Percentiles rank a stretch among this genome's conserved stretches.
Conservation (phyloP, 2,113 vertebrate genomes). For the Illadopsis cleaveri region DNA sequence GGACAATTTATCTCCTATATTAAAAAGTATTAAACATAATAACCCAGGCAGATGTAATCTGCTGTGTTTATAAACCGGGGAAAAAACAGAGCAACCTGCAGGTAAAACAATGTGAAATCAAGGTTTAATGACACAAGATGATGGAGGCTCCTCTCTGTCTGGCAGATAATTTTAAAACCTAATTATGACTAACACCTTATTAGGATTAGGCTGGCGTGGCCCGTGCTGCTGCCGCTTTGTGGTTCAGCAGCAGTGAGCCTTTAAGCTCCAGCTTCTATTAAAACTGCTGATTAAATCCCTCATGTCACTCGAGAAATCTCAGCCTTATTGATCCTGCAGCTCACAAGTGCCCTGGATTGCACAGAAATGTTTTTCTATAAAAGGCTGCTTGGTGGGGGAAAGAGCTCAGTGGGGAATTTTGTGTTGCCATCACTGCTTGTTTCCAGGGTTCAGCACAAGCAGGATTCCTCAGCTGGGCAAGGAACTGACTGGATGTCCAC, state of each 20-base stretch:
- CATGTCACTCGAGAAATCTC: background rate
- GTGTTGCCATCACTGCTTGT: background rate
- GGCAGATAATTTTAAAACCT: constrained; percentile 13
- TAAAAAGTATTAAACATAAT: background rate
- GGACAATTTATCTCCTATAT: background rate
- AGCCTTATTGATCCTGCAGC: background rate
- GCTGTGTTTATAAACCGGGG: background rate
- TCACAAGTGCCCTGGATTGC: background rate
- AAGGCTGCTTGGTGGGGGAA: background rate
- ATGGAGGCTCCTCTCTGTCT: background rate
- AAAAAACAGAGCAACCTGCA: background rate
- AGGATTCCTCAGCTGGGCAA: background rate
- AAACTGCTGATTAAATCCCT: constrained; percentile 20
- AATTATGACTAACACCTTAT: constrained; percentile 3
- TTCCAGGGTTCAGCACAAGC: background rate
- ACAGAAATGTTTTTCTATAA: background rate
- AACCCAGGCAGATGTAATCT: background rate
- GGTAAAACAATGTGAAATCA: background rate
- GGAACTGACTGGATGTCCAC: background rate
- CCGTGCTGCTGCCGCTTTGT: background rate
- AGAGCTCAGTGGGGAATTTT: background rate
- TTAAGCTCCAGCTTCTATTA: constrained; percentile 11
- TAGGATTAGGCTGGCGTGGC: background rate
- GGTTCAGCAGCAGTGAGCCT: background rate
- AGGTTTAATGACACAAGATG: background rate